Conservation (phyloP, 2,797 vertebrate species). For the Neomorphus geoffroyi region DNA sequence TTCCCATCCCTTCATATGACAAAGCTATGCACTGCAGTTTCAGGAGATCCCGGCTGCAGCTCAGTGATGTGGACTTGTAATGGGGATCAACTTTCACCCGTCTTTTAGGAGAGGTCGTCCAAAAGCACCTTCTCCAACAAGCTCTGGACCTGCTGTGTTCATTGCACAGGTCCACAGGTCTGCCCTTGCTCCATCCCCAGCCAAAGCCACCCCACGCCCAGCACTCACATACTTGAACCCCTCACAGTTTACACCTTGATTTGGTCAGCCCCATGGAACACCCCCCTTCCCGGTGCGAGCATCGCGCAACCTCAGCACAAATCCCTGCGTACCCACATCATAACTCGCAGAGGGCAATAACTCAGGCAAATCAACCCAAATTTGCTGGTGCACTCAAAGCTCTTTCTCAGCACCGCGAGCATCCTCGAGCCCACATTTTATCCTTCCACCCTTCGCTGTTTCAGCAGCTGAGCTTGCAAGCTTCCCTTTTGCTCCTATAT, state of each 20-base stretch:
- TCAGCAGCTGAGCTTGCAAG: conserved; percentile 52
- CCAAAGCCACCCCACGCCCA: too few relatives aligned
- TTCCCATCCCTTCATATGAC: background rate
- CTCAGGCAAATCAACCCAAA: too few relatives aligned
- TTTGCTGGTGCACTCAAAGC: too few relatives aligned
- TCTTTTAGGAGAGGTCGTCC: background rate
- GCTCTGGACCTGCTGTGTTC: background rate
- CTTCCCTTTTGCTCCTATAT: background rate
- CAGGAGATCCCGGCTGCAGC: background rate
- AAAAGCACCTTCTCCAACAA: background rate
- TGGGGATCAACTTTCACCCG: background rate
- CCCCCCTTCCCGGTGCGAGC: accelerated
- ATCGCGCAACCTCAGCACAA: background rate
- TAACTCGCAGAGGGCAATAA: too few relatives aligned
- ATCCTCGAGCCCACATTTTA: conserved; percentile 26
- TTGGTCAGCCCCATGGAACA: background rate
- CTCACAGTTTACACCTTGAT: background rate
- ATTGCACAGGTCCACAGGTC: background rate
- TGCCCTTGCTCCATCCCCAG: background rate
- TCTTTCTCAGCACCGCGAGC: background rate
- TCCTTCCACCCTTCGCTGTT: background rate
- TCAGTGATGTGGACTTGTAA: background rate
- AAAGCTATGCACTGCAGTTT: background rate
- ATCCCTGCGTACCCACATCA: accelerated
- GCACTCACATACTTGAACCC: background rate